Conservation (phyloP, 64 coral and sea anemone genomes). For the Platygyra sinensis region DNA sequence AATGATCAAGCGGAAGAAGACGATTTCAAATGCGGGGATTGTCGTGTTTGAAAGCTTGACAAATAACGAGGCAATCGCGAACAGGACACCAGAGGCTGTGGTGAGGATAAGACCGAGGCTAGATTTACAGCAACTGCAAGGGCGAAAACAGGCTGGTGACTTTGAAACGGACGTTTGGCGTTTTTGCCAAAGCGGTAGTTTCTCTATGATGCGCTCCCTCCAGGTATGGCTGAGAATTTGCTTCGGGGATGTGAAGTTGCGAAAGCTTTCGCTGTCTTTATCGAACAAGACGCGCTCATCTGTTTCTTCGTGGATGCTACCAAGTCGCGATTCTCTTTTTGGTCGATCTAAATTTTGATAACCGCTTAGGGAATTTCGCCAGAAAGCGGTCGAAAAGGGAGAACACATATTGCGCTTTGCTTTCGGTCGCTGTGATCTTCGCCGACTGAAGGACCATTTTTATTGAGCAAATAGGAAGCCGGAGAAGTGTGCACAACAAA, state of each 20-base stretch:
- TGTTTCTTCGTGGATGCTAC: slow-evolving; percentile 9
- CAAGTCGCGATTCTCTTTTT: neutral
- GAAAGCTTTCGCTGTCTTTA: slow-evolving; percentile 79
- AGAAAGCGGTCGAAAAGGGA: slow-evolving; percentile 56
- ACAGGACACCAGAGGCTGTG: slow-evolving; percentile 68
- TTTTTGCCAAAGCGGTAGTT: neutral
- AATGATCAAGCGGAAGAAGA: slow-evolving; percentile 78
- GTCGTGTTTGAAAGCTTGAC: slow-evolving; percentile 86
- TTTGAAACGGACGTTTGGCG: neutral
- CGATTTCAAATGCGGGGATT: slow-evolving; percentile 85
- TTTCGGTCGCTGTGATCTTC: slow-evolving; percentile 1
- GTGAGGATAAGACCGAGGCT: slow-evolving; percentile 61
- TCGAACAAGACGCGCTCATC: slow-evolving; percentile 37
- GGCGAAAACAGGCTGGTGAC: neutral
- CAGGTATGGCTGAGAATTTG: slow-evolving; percentile 64
- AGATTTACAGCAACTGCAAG: slow-evolving; percentile 32
- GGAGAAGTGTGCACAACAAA: neutral
- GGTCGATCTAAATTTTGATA: slow-evolving; percentile 32
- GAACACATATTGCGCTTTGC: slow-evolving; percentile 46
- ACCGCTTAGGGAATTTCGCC: slow-evolving; percentile 35
- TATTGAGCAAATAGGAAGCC: slow-evolving; percentile 1
- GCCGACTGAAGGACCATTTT: slow-evolving; percentile 11
- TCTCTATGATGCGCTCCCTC: slow-evolving; percentile 40
- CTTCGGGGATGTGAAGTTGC: slow-evolving; percentile 55
- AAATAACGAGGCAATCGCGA: slow-evolving; percentile 81